phyloP scores from a whole-genome alignment of 2,113 vertebrate species.

The Perognathus longimembris region DNA sequence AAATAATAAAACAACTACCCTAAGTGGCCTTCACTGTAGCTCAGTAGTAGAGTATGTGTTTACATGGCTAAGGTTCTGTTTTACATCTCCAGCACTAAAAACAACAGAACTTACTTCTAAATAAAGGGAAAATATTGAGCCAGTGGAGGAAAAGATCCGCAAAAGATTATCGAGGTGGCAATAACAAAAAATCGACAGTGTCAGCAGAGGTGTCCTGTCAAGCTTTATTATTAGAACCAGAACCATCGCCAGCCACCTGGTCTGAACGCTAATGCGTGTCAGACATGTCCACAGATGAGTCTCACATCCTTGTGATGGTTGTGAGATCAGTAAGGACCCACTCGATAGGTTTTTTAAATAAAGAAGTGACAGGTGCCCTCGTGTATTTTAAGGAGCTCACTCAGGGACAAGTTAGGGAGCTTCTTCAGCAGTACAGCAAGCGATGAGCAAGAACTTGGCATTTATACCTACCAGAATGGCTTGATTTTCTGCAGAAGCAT shows the following conservation, averaged over 20 bases:
- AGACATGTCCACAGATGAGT: accelerated
- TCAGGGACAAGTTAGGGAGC: not conserved
- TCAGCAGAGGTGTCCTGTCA: not conserved
- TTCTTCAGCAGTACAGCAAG: not conserved
- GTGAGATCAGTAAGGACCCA: not conserved
- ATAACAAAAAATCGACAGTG: not conserved
- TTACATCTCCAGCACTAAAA: not conserved
- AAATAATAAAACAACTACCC: not conserved
- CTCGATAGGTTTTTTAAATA: not conserved
- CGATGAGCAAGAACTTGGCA: not conserved
- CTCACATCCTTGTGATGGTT: not conserved
- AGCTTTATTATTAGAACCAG: not conserved
- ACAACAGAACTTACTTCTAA: not conserved
- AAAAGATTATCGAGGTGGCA: not conserved
- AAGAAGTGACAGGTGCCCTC: not conserved
- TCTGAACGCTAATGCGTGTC: not conserved
- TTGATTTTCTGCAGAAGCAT: not conserved
- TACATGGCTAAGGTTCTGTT: not conserved
- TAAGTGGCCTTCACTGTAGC: not conserved
- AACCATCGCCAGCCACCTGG: not conserved
- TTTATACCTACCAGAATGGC: not conserved
- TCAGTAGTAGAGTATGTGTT: too few relatives aligned
- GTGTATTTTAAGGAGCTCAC: not conserved
- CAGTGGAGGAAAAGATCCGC: not conserved
- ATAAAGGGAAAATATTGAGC: not conserved